Evolutionary conservation across 2,888 invertebrate species (phyloP).

Genomic region (Netelia inedita): DNA sequence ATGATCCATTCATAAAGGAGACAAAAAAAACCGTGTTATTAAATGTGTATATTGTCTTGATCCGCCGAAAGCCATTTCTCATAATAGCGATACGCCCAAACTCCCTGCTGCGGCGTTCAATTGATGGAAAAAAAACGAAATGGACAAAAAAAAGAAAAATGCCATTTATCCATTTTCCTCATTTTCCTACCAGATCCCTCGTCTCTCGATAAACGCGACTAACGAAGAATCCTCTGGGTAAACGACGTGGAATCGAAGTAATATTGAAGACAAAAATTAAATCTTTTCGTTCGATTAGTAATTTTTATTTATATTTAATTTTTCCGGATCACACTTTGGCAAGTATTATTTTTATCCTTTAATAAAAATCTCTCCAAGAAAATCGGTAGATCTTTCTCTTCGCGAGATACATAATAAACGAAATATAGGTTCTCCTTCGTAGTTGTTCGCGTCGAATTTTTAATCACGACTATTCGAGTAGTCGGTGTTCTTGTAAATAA

Average conservation of each 20-base stretch:
- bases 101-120: conserved; percentile 66
- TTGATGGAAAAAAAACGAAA: conserved; percentile 55
- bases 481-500: conserved; percentile 65
- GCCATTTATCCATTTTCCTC: conserved; percentile 52
- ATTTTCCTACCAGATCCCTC: conserved; percentile 18
- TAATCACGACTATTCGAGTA: conserved; percentile 55
- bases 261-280: conserved; percentile 12
- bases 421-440: conserved; percentile 49
- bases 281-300: neutral
- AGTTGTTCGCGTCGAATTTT: conserved; percentile 45
- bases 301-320: conserved; percentile 7
- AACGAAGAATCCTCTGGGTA: conserved; percentile 14
- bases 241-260: conserved; percentile 59
- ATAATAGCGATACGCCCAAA: conserved; percentile 49
- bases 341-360: conserved; percentile 41
- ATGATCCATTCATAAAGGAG: conserved; percentile 79
- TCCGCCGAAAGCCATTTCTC: conserved; percentile 75
- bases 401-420: conserved; percentile 16
- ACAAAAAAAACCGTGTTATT: conserved; percentile 80
- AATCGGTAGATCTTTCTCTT: conserved; percentile 27
- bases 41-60: conserved; percentile 82
- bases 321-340: conserved; percentile 23
- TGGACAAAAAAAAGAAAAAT: conserved; percentile 45
- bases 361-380: conserved; percentile 18
- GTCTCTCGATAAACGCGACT: conserved; percentile 12